Conservation (phyloP, 2,113 vertebrate species). For the Erinaceus europaeus region DNA sequence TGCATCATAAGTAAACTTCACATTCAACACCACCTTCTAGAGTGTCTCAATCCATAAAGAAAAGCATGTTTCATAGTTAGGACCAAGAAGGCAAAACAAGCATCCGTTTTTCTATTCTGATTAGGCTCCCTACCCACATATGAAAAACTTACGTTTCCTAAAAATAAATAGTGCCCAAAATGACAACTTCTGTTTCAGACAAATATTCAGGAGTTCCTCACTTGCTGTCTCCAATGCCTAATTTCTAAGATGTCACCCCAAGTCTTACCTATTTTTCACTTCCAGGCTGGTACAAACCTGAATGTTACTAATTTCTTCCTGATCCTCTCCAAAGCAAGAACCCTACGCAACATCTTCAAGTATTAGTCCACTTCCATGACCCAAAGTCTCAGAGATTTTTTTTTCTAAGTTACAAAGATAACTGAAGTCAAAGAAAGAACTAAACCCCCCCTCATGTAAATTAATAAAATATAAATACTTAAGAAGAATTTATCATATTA, state of each 20-base stretch:
- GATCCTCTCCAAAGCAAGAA: neutral
- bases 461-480: neutral
- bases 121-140: constrained; percentile 29
- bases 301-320: neutral
- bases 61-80: neutral
- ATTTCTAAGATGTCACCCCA: neutral
- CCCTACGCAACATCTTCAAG: neutral
- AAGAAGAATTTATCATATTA: neutral
- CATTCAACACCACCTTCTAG: neutral
- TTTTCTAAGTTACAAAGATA: neutral
- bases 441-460: neutral
- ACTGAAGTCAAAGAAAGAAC: neutral
- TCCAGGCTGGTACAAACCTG: neutral
- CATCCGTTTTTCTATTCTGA: constrained; percentile 25
- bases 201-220: neutral
- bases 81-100: neutral
- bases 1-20: neutral
- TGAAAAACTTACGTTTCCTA: constrained; percentile 51
- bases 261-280: neutral
- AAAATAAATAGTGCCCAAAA: constrained; percentile 44
- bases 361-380: neutral
- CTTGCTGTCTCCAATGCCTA: neutral
- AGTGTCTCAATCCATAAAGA: neutral
- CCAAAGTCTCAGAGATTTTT: neutral
- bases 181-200: neutral